Conservation (phyloP, 2,113 vertebrate genomes). For the Marmota flaviventris region DNA sequence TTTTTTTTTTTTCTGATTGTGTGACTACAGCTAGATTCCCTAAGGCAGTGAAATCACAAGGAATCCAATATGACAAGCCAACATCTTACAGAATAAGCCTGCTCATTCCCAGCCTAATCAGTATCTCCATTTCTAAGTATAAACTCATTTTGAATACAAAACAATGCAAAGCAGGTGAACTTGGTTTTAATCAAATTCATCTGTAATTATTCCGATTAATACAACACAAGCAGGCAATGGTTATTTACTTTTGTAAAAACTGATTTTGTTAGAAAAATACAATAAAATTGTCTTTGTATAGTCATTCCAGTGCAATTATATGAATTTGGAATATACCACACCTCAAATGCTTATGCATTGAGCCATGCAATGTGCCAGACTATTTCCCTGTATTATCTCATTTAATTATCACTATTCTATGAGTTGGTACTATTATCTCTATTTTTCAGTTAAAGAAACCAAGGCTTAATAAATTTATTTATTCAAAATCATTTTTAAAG, state of each 20-base stretch:
- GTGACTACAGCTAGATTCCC: constrained; percentile 50
- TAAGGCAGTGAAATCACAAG: constrained; percentile 25
- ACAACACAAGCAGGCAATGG: constrained; percentile 59
- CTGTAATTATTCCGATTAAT: constrained; percentile 71
- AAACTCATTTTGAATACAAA: constrained; percentile 55
- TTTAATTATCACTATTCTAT: constrained; percentile 39
- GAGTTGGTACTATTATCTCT: not conserved
- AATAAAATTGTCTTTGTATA: constrained; percentile 58
- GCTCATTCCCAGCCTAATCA: constrained; percentile 7
- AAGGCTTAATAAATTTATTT: constrained; percentile 23
- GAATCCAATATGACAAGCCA: constrained; percentile 42
- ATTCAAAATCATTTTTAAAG: constrained; percentile 31
- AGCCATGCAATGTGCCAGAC: not conserved
- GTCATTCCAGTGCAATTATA: constrained; percentile 44
- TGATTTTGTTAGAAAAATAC: constrained; percentile 43
- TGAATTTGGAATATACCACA: constrained; percentile 42
- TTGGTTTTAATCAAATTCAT: constrained; percentile 71
- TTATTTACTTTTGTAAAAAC: constrained; percentile 62
- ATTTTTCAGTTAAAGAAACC: constrained; percentile 41
- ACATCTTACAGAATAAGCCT: constrained; percentile 1
- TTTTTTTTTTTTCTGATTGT: constrained; percentile 5
- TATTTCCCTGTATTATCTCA: constrained; percentile 45
- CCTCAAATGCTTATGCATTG: not conserved
- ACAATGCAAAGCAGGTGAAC: constrained; percentile 40
- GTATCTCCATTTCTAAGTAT: not conserved